These are phyloP conservation scores for Pseudochirops cupreus DNA, from an alignment of 2,797 vertebrate species.

Conservation along the genomic window DNA sequence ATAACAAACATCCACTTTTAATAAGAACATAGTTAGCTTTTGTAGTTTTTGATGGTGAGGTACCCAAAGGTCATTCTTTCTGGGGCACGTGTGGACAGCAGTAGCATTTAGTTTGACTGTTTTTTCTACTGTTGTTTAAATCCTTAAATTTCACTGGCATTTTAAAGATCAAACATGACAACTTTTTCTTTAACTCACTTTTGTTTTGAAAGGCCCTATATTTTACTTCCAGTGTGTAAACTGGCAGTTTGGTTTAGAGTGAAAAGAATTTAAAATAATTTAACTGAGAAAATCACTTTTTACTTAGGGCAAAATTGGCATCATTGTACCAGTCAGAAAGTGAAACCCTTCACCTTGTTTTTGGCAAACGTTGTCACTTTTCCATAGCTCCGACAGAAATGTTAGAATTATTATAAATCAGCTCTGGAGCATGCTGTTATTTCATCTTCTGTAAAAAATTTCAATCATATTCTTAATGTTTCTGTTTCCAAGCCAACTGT, in stretches of 20 bases:
- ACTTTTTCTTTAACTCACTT: conserved; percentile 67
- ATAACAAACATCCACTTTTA: conserved; percentile 55
- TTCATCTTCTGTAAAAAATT: conserved; percentile 79
- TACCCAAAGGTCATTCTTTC: conserved; percentile 38
- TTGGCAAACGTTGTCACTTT: conserved; percentile 72
- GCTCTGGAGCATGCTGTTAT: conserved; percentile 74
- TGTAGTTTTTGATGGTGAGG: conserved; percentile 27
- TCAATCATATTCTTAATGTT: conserved; percentile 78
- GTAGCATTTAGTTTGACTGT: conserved; percentile 13
- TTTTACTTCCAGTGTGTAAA: conserved; percentile 65
- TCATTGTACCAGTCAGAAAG: conserved; percentile 66
- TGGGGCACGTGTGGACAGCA: neutral
- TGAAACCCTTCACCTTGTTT: conserved; percentile 62
- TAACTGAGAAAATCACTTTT: conserved; percentile 75
- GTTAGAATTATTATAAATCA: conserved; percentile 78
- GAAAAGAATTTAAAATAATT: conserved; percentile 55
- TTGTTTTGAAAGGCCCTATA: conserved; percentile 68
- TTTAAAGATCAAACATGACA: conserved; percentile 63
- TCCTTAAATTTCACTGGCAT: conserved; percentile 37
- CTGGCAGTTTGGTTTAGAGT: conserved; percentile 50
- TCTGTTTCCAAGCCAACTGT: conserved; percentile 79
- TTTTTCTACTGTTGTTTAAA: conserved; percentile 54
- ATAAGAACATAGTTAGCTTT: conserved; percentile 43
- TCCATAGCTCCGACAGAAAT: conserved; percentile 71
- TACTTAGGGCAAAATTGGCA: conserved; percentile 73